Base-by-base conservation (phyloP, 53 echinoderm and acorn worm species). In the Echinarachnius parma region DNA sequence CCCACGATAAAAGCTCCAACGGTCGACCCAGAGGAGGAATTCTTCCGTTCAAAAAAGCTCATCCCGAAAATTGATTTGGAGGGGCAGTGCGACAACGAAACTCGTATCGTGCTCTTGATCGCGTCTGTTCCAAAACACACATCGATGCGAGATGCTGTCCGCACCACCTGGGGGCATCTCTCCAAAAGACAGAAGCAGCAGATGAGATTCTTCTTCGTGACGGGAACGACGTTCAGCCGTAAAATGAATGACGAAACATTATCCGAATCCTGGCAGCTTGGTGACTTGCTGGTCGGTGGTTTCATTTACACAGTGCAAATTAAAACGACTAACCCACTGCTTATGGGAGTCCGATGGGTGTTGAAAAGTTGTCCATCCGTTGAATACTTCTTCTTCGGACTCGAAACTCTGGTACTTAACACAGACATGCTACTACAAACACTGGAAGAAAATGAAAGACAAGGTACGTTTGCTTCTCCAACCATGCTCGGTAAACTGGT, bases 401-500 rank as follows among this genome's bases (percentile, higher is more conserved):
- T 25, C 44, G 74, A 72, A 5, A 28, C 1, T 24, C 55, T 42
- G 2, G 74, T 28, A 16, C 35, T 72, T 16, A 42, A 55, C 14
- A 1, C 31, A 3, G 42, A 57, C 21, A 55, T 10, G 29, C 35
- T 72, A 8, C 44, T 72, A 11, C 28, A 72, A 0, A 55, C 56
- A 15, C 42, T 72, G 16, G 74, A 72, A 16, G 55, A 72, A 28
- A 36, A 57, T 28, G 46, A 35, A 24, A 44, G 39, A 16, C 14
- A 72, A 23, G 44, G 28, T 18, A 24, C 56, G 16, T 72, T 57
- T 9, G 57, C 55, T 39, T 34, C 24, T 34, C 5, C 39, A 23
- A 56, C 56, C 4, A 56, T 56, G 74, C 37, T 72, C 35, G 74
- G 74, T 5, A 55, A 72, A 42, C 25, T 72, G 0, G 27, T 37